Conservation (phyloP, 2,113 vertebrate species). For the Oxyruncus cristatus region DNA sequence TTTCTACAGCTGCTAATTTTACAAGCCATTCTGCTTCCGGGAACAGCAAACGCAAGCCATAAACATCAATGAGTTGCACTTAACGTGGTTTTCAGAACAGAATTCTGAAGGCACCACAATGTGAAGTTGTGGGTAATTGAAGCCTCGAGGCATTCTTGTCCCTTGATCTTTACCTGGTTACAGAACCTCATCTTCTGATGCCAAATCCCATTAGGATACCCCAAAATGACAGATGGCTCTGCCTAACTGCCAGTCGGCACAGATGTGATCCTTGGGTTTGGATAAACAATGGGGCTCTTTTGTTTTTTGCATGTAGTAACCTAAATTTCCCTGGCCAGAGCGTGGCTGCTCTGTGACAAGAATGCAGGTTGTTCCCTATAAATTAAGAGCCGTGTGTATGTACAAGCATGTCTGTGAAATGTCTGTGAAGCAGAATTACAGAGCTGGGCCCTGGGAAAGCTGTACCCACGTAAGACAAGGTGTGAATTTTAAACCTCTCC, state of each 20-base stretch:
- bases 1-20: constrained; percentile 5
- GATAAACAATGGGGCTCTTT: constrained; percentile 47
- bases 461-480: background rate
- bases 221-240: constrained; percentile 77
- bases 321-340: constrained; percentile 67
- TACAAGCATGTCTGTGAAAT: background rate
- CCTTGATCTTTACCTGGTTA: constrained; percentile 61
- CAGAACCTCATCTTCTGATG: constrained; percentile 61
- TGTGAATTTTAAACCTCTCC: background rate
- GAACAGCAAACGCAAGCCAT: background rate
- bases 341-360: background rate
- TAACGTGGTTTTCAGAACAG: constrained; percentile 28
- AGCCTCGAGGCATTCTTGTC: constrained; percentile 68
- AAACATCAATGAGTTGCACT: constrained; percentile 32
- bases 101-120: constrained; percentile 60
- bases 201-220: constrained; percentile 77
- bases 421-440: background rate
- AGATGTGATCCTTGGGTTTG: constrained; percentile 72
- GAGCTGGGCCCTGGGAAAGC: background rate
- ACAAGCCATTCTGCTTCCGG: background rate
- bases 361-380: background rate
- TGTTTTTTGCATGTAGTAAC: constrained; percentile 56
- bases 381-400: background rate
- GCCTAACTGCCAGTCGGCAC: constrained; percentile 70
- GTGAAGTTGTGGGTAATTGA: constrained; percentile 67